Conservation (phyloP, 2,888 invertebrate genomes). For the Agapetus fuscipes region DNA sequence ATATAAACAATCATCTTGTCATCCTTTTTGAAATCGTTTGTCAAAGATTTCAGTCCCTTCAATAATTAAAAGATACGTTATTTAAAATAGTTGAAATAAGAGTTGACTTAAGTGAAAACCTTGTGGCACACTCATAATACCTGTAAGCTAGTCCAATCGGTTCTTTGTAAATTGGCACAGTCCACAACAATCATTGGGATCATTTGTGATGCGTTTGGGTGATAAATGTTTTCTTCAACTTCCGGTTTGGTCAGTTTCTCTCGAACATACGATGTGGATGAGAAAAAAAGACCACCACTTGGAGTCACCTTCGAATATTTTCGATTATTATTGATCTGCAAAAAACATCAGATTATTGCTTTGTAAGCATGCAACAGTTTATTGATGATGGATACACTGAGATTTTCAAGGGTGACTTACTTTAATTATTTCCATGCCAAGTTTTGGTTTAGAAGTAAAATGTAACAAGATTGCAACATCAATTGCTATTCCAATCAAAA, state of each 20-base stretch:
- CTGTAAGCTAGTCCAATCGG: slow-evolving; percentile 61
- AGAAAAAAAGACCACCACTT: slow-evolving; percentile 44
- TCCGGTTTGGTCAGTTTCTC: slow-evolving; percentile 34
- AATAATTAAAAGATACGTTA: slow-evolving; percentile 3
- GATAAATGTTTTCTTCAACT: slow-evolving; percentile 24
- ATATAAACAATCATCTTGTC: slow-evolving; percentile 15
- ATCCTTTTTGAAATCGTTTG: slow-evolving; percentile 15
- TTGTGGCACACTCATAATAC: slow-evolving; percentile 36
- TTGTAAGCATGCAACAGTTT: too few species aligned
- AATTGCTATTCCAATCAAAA: slow-evolving; percentile 52
- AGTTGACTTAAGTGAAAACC: not conserved
- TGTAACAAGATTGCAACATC: slow-evolving; percentile 54
- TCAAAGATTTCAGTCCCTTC: slow-evolving; percentile 19
- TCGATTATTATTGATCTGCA: slow-evolving; percentile 25
- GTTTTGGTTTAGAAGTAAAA: slow-evolving; percentile 53
- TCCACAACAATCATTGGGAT: slow-evolving; percentile 47
- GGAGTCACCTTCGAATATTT: slow-evolving; percentile 37
- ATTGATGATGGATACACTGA: too few species aligned
- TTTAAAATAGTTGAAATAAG: not conserved
- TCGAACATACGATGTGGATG: slow-evolving; percentile 47
- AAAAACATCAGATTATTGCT: too few species aligned
- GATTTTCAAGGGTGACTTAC: too few species aligned
- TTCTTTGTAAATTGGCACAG: slow-evolving; percentile 48
- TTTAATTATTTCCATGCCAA: slow-evolving; percentile 45
- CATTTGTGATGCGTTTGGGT: slow-evolving; percentile 25